Percentiles rank a stretch among this genome's conserved stretches.
Evolutionary conservation across 2,888 invertebrate genomes (phyloP).

Genomic region (Drosophila phalerata): DNA sequence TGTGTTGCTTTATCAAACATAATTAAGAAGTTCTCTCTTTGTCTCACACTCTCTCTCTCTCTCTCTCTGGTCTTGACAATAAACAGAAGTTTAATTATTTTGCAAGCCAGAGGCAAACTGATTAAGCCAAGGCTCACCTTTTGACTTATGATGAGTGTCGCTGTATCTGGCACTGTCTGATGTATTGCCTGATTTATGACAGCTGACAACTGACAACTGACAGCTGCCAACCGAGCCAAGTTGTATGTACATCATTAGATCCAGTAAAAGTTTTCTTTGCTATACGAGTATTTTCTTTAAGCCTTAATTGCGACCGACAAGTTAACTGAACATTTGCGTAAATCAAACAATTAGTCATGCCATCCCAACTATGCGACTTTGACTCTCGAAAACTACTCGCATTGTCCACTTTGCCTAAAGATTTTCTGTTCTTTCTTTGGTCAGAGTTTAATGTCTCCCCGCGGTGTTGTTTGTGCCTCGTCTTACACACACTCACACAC

Average conservation of each 20-base stretch:
- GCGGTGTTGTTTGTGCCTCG: slow-evolving; percentile 75
- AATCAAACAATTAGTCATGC: slow-evolving; percentile 82
- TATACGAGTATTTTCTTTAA: slow-evolving; percentile 27
- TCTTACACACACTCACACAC: slow-evolving; percentile 60
- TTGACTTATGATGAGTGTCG: slow-evolving; percentile 74
- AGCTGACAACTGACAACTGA: slow-evolving; percentile 61
- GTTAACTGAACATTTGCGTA: slow-evolving; percentile 65
- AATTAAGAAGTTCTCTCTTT: slow-evolving; percentile 69
- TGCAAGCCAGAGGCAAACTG: slow-evolving; percentile 45
- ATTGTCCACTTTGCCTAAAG: slow-evolving; percentile 62
- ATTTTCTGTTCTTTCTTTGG: slow-evolving; percentile 59
- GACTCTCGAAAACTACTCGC: slow-evolving; percentile 37
- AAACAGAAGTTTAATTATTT: slow-evolving; percentile 82
- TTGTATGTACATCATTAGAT: slow-evolving; percentile 47
- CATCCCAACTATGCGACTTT: slow-evolving; percentile 43
- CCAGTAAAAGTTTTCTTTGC: slow-evolving; percentile 27
- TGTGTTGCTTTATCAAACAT: slow-evolving; percentile 73
- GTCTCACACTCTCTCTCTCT: neutral
- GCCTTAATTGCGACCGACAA: slow-evolving; percentile 37
- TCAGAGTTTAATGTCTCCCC: slow-evolving; percentile 74
- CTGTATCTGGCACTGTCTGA: slow-evolving; percentile 51
- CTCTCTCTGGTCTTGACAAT: slow-evolving; percentile 60
- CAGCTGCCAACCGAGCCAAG: slow-evolving; percentile 20
- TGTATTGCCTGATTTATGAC: slow-evolving; percentile 76
- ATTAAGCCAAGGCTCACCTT: slow-evolving; percentile 77